Evolutionary conservation across 2,113 vertebrate species (phyloP).

Genomic region (Dissostichus mawsoni): DNA sequence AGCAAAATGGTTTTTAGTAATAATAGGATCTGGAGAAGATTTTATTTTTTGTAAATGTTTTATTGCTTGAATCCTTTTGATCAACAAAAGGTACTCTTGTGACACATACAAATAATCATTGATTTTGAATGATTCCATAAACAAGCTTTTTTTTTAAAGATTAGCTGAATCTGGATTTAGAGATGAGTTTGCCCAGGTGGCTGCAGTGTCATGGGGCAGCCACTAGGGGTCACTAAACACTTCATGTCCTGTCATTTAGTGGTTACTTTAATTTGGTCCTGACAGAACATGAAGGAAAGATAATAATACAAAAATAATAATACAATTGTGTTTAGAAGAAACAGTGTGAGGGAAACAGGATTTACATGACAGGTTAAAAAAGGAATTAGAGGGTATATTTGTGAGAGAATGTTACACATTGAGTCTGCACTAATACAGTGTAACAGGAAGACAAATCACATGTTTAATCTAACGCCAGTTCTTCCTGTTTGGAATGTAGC

Average conservation of each 20-base stretch:
- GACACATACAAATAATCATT: not conserved
- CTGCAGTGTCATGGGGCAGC: not conserved
- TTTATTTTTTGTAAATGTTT: not conserved
- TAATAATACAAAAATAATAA: not conserved
- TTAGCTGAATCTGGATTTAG: not conserved
- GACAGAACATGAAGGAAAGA: not conserved
- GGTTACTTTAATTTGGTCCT: not conserved
- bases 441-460: not conserved
- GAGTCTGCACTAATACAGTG: not conserved
- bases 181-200: not conserved
- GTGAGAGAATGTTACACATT: not conserved
- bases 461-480: not conserved
- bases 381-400: not conserved
- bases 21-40: not conserved
- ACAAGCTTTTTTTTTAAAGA: too few relatives aligned
- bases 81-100: constrained; percentile 13
- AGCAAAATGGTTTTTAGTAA: not conserved
- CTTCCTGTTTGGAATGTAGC: not conserved
- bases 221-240: not conserved
- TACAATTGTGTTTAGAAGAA: not conserved
- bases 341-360: not conserved
- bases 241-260: not conserved
- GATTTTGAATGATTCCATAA: not conserved
- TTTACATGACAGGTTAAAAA: not conserved
- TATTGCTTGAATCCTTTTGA: constrained; percentile 22